Percentiles rank a stretch among this genome's conserved stretches.
Evolutionary conservation across 2,113 vertebrate species (phyloP).

Genomic region (Austrofundulus limnaeus): DNA sequence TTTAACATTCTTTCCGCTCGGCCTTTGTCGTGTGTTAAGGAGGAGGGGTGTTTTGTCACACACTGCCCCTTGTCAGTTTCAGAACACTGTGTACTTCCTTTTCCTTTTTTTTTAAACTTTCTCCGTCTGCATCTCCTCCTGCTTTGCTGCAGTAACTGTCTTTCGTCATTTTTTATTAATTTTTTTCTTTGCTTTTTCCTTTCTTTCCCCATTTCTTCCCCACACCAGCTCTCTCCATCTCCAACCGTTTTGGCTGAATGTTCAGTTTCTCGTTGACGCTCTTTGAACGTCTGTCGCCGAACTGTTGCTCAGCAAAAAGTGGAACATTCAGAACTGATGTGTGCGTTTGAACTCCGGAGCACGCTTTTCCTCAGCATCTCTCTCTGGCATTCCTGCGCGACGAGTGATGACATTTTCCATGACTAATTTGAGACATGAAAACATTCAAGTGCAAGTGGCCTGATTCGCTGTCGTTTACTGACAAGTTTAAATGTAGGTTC

Average conservation of each 20-base stretch:
- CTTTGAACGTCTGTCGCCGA: conserved; percentile 35
- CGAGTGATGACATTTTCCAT: conserved; percentile 11
- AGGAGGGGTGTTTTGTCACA: conserved; percentile 71
- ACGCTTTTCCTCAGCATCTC: neutral
- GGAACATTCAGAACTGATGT: too few relatives aligned
- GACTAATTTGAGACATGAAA: too few relatives aligned
- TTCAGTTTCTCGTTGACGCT: conserved; percentile 37
- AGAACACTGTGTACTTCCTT: conserved; percentile 19
- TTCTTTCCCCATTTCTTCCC: too few relatives aligned
- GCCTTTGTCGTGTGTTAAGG: conserved; percentile 70
- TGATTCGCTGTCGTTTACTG: too few relatives aligned
- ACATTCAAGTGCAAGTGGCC: neutral
- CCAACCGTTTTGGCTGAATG: conserved; percentile 31
- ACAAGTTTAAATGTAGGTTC: conserved; percentile 3
- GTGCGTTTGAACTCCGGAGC: conserved; percentile 1
- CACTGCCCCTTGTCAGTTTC: conserved; percentile 55
- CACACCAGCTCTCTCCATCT: neutral
- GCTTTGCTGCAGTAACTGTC: neutral
- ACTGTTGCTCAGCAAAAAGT: conserved; percentile 43
- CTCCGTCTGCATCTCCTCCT: conserved; percentile 2
- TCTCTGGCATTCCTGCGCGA: neutral
- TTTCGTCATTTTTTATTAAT: conserved; percentile 3
- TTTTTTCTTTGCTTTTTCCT: neutral
- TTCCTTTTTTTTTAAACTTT: neutral
- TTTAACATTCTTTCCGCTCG: conserved; percentile 80